Evolutionary conservation across 1,140 invertebrate genomes (phyloP).

Genomic region (Lucilia sericata): DNA sequence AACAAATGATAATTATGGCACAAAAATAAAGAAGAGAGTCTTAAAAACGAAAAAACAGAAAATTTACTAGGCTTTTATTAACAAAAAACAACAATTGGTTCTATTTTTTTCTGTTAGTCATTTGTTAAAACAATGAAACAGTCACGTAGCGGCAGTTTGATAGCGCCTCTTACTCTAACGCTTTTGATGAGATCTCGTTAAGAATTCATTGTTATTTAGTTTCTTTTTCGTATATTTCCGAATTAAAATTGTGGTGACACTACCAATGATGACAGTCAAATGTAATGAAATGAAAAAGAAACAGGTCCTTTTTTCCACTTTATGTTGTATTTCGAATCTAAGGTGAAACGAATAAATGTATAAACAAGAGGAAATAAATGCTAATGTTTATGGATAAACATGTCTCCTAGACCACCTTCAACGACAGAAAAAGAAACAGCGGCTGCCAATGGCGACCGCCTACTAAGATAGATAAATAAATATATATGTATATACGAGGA

Average conservation of each 20-base stretch:
- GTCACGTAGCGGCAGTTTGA: slow-evolving; percentile 41
- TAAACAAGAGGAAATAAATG: slow-evolving; percentile 15
- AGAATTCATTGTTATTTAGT: slow-evolving; percentile 37
- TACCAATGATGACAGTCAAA: slow-evolving; percentile 7
- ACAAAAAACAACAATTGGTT: not conserved
- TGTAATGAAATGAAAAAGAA: not conserved
- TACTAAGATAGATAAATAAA: not conserved
- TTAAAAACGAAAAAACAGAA: not conserved
- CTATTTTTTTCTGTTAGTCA: not conserved
- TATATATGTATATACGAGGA: not conserved
- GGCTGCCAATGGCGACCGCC: not conserved
- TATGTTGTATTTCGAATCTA: too few relatives aligned
- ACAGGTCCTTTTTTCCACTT: slow-evolving; percentile 16
- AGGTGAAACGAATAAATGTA: not conserved
- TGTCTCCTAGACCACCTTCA: slow-evolving; percentile 22
- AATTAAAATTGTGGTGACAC: slow-evolving; percentile 35
- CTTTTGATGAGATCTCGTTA: slow-evolving; percentile 42
- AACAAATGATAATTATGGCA: slow-evolving; percentile 39
- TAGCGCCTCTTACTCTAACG: slow-evolving; percentile 30
- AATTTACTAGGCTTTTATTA: not conserved
- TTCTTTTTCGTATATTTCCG: not conserved
- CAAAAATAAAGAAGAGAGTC: not conserved
- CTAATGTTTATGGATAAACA: slow-evolving; percentile 34
- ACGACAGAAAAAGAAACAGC: not conserved
- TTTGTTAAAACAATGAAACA: slow-evolving; percentile 7